These are phyloP conservation scores for Plebejus anna DNA, from an alignment of 2,888 invertebrate species.

Conservation along the genomic window DNA sequence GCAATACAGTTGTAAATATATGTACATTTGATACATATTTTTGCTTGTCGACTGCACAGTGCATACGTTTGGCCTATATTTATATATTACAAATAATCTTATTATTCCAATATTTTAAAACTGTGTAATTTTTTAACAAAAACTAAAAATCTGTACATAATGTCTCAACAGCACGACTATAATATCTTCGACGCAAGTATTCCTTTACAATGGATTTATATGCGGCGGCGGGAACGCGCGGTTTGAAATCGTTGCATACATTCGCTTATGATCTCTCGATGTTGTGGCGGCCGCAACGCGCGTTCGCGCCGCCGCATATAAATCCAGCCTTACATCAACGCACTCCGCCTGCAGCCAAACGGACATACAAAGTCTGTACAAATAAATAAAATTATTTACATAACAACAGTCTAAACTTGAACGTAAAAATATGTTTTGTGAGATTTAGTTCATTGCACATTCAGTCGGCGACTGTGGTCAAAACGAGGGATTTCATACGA, in stretches of 20 bases:
- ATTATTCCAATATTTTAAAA: neutral
- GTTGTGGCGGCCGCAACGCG: too few relatives aligned
- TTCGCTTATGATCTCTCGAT: too few relatives aligned
- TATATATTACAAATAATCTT: slow-evolving; percentile 15
- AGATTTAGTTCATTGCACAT: slow-evolving; percentile 26
- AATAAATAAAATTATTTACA: slow-evolving; percentile 28
- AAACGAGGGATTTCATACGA: neutral
- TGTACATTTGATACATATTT: slow-evolving; percentile 6
- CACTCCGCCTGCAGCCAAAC: neutral
- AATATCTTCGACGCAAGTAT: neutral
- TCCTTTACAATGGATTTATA: neutral
- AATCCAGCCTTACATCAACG: neutral
- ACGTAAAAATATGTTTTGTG: slow-evolving; percentile 17
- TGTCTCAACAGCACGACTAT: neutral
- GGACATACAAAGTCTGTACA: slow-evolving; percentile 12
- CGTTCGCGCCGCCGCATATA: too few relatives aligned
- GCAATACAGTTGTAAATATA: neutral
- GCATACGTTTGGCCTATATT: neutral
- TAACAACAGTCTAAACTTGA: slow-evolving; percentile 23
- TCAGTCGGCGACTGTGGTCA: neutral
- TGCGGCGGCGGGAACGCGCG: too few relatives aligned
- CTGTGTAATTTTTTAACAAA: slow-evolving; percentile 9
- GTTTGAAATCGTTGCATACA: too few relatives aligned
- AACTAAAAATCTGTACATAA: neutral
- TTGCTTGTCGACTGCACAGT: neutral